Conservation (phyloP, 30 jellyfish, hydroid and myxozoan genomes). For the Chrysaora quinquecirrha region DNA sequence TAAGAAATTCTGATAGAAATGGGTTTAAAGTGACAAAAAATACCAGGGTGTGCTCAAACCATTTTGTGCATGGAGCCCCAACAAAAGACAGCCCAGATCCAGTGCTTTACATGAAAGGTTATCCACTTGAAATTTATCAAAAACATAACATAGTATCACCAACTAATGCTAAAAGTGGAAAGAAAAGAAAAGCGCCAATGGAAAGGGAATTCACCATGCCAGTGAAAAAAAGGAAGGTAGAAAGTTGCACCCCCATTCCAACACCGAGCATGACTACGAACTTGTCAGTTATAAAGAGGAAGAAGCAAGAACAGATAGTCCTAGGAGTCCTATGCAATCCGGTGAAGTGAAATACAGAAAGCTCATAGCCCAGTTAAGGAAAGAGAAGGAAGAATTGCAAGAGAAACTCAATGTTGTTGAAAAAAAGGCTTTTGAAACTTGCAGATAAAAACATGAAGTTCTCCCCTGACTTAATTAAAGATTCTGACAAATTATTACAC, state of each 20-base stretch:
- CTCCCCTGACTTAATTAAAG: slow-evolving; percentile 9
- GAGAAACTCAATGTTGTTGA: slow-evolving; percentile 21
- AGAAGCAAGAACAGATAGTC: not conserved
- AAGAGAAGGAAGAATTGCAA: slow-evolving; percentile 29
- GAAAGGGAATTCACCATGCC: slow-evolving; percentile 5
- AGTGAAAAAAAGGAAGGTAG: slow-evolving; percentile 1
- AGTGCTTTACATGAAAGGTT: slow-evolving; percentile 22
- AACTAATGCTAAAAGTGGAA: not conserved
- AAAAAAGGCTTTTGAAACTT: slow-evolving; percentile 23
- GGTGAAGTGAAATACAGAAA: slow-evolving; percentile 6
- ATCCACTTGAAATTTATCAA: slow-evolving; percentile 9
- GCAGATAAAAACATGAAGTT: slow-evolving; percentile 14
- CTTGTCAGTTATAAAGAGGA: slow-evolving; percentile 1
- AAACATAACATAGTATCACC: not conserved
- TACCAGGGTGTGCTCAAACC: slow-evolving; percentile 13
- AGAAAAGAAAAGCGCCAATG: slow-evolving; percentile 2
- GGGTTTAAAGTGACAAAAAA: not conserved
- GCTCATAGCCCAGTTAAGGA: slow-evolving; percentile 31
- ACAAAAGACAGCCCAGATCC: slow-evolving; percentile 5
- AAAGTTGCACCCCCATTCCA: slow-evolving; percentile 5
- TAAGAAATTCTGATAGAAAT: too few species aligned
- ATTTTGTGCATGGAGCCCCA: slow-evolving; percentile 34
- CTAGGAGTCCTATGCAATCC: slow-evolving; percentile 6
- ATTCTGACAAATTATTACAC: slow-evolving; percentile 6
- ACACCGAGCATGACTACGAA: not conserved